Evolutionary conservation across 2,888 invertebrate species (phyloP).

Genomic region (Andrena haemorrhoa): DNA sequence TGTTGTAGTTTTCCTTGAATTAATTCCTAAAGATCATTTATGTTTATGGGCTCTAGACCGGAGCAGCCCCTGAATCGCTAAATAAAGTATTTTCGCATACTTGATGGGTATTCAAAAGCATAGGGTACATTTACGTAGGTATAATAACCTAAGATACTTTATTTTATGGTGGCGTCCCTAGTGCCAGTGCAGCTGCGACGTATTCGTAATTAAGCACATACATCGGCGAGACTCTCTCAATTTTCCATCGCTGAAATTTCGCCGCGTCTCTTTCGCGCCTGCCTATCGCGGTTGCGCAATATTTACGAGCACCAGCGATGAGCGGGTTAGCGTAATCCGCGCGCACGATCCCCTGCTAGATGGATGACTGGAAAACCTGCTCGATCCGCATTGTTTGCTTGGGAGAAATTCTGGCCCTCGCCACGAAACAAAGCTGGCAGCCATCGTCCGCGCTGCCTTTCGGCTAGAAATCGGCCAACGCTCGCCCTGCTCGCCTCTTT

Average conservation of each 20-base stretch:
- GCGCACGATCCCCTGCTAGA: not conserved
- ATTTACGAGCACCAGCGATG: conserved; percentile 39
- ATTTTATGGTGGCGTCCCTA: not conserved
- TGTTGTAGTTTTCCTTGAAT: no score
- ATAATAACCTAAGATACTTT: no score
- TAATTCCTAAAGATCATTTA: no score
- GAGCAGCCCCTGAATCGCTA: no score
- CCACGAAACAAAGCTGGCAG: not conserved
- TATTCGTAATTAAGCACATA: conserved; percentile 16
- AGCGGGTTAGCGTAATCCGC: not conserved
- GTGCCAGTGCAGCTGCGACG: not conserved
- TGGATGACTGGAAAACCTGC: not conserved
- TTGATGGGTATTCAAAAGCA: no score
- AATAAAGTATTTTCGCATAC: no score
- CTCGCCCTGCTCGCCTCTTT: no score
- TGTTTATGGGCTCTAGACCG: no score
- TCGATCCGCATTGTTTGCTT: not conserved
- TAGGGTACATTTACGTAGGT: no score
- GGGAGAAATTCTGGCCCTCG: conserved; percentile 1
- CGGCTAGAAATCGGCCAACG: not conserved
- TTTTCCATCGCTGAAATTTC: conserved; percentile 66
- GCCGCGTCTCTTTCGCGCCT: conserved; percentile 39
- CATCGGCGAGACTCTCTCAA: conserved; percentile 25
- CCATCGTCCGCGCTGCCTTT: not conserved
- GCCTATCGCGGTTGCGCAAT: conserved; percentile 61